Evolutionary conservation across 2,888 invertebrate genomes (phyloP).

Genomic region (Mamestra brassicae): DNA sequence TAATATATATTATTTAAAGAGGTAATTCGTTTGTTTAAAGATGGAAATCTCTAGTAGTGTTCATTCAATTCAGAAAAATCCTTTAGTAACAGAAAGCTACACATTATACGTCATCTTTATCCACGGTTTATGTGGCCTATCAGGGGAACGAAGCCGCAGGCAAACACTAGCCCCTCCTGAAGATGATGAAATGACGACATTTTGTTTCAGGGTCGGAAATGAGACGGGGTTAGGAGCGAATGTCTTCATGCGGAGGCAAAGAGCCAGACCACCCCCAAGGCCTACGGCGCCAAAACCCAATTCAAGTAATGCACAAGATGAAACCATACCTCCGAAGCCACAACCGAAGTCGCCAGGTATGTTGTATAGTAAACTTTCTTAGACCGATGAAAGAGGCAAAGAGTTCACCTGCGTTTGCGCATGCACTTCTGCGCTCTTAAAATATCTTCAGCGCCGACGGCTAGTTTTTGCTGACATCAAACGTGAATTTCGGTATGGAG

Average conservation of each 20-base stretch:
- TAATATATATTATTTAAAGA: no score
- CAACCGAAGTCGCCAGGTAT: slow-evolving; percentile 70
- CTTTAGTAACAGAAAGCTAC: not conserved
- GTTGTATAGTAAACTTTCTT: not conserved
- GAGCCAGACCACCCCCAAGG: slow-evolving; percentile 67
- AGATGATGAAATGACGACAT: not conserved
- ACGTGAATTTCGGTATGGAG: no score
- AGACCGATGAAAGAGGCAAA: not conserved
- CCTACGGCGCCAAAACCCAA: slow-evolving; percentile 65
- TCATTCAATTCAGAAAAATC: no score
- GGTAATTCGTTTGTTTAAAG: no score
- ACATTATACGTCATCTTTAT: no score
- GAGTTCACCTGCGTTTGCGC: not conserved
- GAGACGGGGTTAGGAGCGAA: slow-evolving; percentile 70
- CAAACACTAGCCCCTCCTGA: not conserved
- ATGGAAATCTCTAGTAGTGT: not conserved
- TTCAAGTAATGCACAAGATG: slow-evolving; percentile 34
- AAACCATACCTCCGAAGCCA: slow-evolving; percentile 32
- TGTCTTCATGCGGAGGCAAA: slow-evolving; percentile 76
- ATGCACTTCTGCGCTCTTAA: not conserved
- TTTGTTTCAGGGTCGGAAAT: slow-evolving; percentile 49
- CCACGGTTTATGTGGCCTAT: not conserved
- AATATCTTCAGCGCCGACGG: not conserved
- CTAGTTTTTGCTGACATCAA: not conserved
- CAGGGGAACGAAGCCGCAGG: not conserved